Evolutionary conservation across 2,113 vertebrate species (phyloP), one percentile per base, ranked within the genome.

Genomic region (Micromys minutus): DNA sequence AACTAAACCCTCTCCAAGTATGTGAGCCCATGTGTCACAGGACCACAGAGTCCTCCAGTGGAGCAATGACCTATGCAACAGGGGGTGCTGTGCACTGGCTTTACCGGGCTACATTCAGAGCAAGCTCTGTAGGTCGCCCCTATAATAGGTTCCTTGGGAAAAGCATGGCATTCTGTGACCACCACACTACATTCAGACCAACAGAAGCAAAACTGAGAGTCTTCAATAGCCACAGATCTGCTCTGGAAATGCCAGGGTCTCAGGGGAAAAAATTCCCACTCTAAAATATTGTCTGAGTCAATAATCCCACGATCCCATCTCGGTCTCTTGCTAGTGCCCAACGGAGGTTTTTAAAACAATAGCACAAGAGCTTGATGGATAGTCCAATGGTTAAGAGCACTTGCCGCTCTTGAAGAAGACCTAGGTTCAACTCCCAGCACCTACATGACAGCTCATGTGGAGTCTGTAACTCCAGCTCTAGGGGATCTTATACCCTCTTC

Each of bases 271-370:
- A 42, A 74, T 42, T 74, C 84, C 76, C 39, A 92, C 96, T 91
- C 71, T 86, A 92, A 98, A 96, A 96, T 22, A 95, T 93, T 96
- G 69, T 79, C 89, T 93, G 93, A 59, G 75, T 97, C 87, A 94
- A 13, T 42, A 39, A 96, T 79, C 96, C 79, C 93, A 97, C 93
- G 16, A 96, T 79, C 96, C 76, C 94, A 97, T 95, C 94, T 94
- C 96, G 94, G 95, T 94, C 87, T 96, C 39, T 92, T 96, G 80
- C 96, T 97, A 97, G 39, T 97, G 97, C 89, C 75, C 12, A 67
- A 83, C 12, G n/a, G 88, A 63, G 86, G 77, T 95, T 96, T 34
- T 98, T 96, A 90, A 98, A 98, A 77, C 65, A 93, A 84, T 92
- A 52, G 45, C 89, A 89, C 19, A 89, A 42, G 55, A n/a, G n/a